Evolutionary conservation across 30 jellyfish, hydroid and myxozoan genomes (phyloP), one percentile per base, ranked within the genome.

Genomic region (Nemopilema nomurai): DNA sequence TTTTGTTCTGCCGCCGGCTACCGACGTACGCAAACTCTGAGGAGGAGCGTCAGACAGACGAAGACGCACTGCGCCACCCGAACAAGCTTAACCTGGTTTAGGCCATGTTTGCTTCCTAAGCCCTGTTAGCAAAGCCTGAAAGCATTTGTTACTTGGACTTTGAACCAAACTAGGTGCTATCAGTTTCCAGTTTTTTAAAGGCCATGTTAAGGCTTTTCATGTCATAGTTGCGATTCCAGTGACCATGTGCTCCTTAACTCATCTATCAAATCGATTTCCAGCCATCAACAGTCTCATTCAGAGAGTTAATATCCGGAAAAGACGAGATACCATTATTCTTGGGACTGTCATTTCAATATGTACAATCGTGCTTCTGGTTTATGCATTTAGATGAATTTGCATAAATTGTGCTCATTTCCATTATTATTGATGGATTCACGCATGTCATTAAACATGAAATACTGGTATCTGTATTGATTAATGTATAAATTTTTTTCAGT

Each of bases 251-350:
- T 77, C 90, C 87, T 87, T 77, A 18, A 77, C 87, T 24, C 16
- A 22, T 1, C 16, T 3, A 0, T 24, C 78, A 89, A 91, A 88
- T 71, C 97, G 99, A 1, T 94, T 94, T 67, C 99, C 99, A 63
- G 96, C 96, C 27, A 94, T 94, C 77, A 94, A 94, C 64, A 94
- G 76, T 77, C 80, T 94, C 75, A 87, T 94, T 28, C 99, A 94
- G 84, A 94, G 89, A 77, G 90, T 94, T 77, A 94, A 94, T 84
- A 51, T 94, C 23, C 88, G 99, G n/a, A 94, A 94, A 76, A 76
- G 97, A 69, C 74, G 99, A 63, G 99, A 94, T 76, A 86, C 97
- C 20, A 62, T 94, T 24, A 94, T 94, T 41, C 89, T 94, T 75
- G 99, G 97, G 18, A 50, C 91, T 20, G 96, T 94, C 32, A 85